Percentiles rank a stretch among this genome's conserved stretches.
phyloP scores from a whole-genome alignment of 35 echinoderm and acorn worm species.

The Ophioderma brevispina region DNA sequence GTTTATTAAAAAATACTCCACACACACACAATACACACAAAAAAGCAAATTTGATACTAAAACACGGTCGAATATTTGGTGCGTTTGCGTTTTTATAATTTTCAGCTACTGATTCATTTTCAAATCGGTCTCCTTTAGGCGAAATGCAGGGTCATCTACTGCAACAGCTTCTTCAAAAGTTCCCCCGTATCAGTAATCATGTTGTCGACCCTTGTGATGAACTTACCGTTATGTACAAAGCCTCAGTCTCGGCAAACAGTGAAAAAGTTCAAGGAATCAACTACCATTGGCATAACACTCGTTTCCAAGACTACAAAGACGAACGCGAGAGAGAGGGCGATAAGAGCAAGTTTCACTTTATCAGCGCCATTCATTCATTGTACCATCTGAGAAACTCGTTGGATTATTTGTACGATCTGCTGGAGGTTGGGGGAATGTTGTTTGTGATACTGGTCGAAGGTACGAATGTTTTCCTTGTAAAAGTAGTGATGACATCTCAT shows the following conservation, averaged over 20 bases:
- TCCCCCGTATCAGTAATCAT: not conserved
- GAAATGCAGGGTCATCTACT: slow-evolving; percentile 27
- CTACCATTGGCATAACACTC: slow-evolving; percentile 29
- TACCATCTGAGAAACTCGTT: slow-evolving; percentile 6
- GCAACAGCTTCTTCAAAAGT: slow-evolving; percentile 26
- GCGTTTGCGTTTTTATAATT: too few species aligned
- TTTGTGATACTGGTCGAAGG: slow-evolving; percentile 7
- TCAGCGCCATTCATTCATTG: slow-evolving; percentile 49
- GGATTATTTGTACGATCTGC: slow-evolving; percentile 23
- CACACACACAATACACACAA: too few species aligned
- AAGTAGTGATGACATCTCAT: too few species aligned
- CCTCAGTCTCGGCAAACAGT: not conserved
- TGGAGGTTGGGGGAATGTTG: slow-evolving; percentile 34
- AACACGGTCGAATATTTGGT: too few species aligned
- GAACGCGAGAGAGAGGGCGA: not conserved
- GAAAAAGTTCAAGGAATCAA: slow-evolving; percentile 4
- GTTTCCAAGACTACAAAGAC: slow-evolving; percentile 3
- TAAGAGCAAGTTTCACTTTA: slow-evolving; percentile 39
- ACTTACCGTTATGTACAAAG: slow-evolving; percentile 12
- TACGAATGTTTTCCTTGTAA: too few species aligned
- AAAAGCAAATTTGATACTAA: too few species aligned
- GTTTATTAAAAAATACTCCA: too few species aligned
- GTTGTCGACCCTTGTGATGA: slow-evolving; percentile 24
- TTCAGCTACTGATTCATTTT: too few species aligned
- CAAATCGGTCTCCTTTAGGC: not conserved